phyloP scores from a whole-genome alignment of 2,113 vertebrate genomes.

The Eolophus roseicapilla region DNA sequence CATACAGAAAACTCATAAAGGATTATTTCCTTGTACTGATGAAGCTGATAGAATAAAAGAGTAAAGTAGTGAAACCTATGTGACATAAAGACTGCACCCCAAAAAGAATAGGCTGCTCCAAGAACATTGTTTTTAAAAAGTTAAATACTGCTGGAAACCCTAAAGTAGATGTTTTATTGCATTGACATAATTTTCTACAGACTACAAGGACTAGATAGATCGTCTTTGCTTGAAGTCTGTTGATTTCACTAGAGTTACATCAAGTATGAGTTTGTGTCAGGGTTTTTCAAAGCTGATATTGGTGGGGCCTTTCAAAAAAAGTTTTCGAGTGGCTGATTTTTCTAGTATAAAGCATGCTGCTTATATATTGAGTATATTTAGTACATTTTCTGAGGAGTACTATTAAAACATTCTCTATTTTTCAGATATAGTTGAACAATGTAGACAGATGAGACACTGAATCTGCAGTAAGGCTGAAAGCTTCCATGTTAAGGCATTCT shows the following conservation, averaged over 20 bases:
- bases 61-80: neutral
- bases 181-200: neutral
- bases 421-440: neutral
- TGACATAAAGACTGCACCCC: neutral
- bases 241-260: neutral
- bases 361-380: neutral
- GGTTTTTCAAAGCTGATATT: neutral
- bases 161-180: neutral
- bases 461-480: neutral
- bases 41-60: neutral
- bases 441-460: neutral
- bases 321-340: neutral
- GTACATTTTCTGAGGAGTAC: neutral
- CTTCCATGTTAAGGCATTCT: neutral
- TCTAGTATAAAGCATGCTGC: neutral
- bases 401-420: neutral
- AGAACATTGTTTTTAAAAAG: neutral
- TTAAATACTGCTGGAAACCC: neutral
- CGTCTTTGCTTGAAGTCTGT: neutral
- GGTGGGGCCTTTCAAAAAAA: neutral
- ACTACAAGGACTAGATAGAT: neutral
- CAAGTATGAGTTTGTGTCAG: neutral
- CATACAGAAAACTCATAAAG: neutral
- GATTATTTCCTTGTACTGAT: neutral
- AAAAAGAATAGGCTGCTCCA: neutral